Evolutionary conservation across 2,888 invertebrate genomes (phyloP).

Genomic region (Terebella lapidaria): DNA sequence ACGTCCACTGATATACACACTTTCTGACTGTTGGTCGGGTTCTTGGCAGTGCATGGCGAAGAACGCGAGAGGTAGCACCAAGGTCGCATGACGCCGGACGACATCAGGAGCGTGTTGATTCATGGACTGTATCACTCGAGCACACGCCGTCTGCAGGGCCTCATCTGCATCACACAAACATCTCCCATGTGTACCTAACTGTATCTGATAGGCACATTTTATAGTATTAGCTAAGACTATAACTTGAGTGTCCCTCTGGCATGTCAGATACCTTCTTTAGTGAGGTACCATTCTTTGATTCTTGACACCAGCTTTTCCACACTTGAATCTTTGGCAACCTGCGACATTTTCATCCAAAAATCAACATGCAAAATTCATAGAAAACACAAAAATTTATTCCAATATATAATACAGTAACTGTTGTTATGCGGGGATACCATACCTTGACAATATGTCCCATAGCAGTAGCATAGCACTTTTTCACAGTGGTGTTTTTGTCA

Average conservation of each 20-base stretch:
- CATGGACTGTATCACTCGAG: constrained; percentile 67
- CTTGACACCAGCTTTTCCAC: constrained; percentile 64
- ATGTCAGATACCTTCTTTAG: constrained; percentile 65
- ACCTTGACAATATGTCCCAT: constrained; percentile 73
- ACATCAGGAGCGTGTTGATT: constrained; percentile 74
- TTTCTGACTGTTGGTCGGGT: not conserved
- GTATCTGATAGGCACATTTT: too few relatives aligned
- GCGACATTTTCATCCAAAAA: too few relatives aligned
- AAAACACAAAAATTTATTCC: too few relatives aligned
- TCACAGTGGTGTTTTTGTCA: constrained; percentile 76
- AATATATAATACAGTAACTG: too few relatives aligned
- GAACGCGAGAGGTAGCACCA: constrained; percentile 77
- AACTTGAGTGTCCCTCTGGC: too few relatives aligned
- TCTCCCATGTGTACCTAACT: too few relatives aligned
- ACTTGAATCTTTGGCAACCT: constrained; percentile 69
- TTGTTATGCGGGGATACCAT: constrained; percentile 7
- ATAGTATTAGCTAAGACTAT: too few relatives aligned
- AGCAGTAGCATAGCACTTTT: constrained; percentile 77
- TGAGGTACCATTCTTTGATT: constrained; percentile 65
- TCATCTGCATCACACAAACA: constrained; percentile 65
- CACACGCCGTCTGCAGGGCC: constrained; percentile 61
- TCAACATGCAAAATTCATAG: not conserved
- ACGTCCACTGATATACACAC: not conserved
- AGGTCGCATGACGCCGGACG: constrained; percentile 70
- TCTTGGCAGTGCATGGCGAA: constrained; percentile 77